Evolutionary conservation across 2,888 invertebrate species (phyloP).

Genomic region (Heliconius aoede): DNA sequence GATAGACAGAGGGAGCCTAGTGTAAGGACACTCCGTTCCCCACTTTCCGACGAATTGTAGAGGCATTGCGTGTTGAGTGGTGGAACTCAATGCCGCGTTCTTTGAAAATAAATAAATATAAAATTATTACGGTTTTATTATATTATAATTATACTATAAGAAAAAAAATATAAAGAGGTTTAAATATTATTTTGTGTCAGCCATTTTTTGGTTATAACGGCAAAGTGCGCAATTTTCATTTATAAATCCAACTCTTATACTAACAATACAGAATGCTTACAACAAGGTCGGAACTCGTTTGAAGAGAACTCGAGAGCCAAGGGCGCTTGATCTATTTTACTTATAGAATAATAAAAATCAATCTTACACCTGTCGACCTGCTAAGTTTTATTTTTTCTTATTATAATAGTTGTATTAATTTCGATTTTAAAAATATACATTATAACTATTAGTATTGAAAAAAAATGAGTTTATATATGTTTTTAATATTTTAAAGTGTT

Average conservation of each 20-base stretch:
- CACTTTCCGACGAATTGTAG: no score
- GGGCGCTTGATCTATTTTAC: slow-evolving; percentile 44
- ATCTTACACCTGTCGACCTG: slow-evolving; percentile 8
- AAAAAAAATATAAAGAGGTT: not conserved
- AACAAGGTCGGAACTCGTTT: slow-evolving; percentile 42
- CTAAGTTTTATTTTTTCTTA: not conserved
- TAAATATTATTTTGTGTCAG: not conserved
- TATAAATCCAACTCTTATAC: slow-evolving; percentile 24
- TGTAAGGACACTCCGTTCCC: no score
- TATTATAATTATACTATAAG: no score
- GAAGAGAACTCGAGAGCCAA: slow-evolving; percentile 40
- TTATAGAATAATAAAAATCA: slow-evolving; percentile 39
- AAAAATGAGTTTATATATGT: not conserved
- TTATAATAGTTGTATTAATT: not conserved
- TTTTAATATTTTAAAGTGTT: no score
- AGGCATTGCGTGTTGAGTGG: no score
- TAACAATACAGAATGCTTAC: slow-evolving; percentile 24
- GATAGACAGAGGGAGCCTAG: no score
- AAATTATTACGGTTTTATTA: no score
- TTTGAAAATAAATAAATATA: no score
- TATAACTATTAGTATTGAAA: not conserved
- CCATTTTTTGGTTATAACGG: not conserved
- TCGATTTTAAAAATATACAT: not conserved
- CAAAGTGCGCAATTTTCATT: slow-evolving; percentile 26
- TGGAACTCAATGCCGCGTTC: no score